phyloP scores from a whole-genome alignment of 2,888 invertebrate genomes.

The Cremastinae sp. region DNA sequence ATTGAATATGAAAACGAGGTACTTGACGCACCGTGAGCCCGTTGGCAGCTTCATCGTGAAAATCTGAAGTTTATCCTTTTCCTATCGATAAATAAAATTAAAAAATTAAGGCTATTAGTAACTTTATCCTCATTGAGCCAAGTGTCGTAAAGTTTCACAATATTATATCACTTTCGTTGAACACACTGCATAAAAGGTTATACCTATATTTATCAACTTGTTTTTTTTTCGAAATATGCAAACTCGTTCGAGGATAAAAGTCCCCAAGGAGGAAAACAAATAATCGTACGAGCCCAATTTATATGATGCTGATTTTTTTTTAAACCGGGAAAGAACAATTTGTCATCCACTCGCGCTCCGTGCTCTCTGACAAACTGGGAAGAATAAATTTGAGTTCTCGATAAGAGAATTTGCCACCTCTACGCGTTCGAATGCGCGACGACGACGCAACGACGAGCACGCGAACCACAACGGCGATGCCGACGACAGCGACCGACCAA shows the following conservation, averaged over 20 bases:
- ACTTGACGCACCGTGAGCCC: conserved; percentile 85
- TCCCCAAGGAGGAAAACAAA: background rate
- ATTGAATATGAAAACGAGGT: conserved; percentile 87
- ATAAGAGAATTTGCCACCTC: conserved; percentile 25
- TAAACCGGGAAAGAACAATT: no score
- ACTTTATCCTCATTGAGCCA: background rate
- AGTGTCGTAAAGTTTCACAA: background rate
- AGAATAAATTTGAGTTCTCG: conserved; percentile 32
- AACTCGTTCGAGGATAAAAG: no score
- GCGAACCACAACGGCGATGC: conserved; percentile 18
- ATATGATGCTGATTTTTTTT: background rate
- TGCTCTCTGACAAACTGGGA: conserved; percentile 51
- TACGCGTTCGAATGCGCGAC: conserved; percentile 14
- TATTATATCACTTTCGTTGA: background rate
- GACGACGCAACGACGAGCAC: conserved; percentile 28
- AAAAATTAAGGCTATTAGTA: conserved; percentile 31
- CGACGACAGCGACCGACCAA: conserved; percentile 33
- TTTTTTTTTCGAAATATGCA: no score
- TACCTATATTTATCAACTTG: no score
- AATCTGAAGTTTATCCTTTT: no score
- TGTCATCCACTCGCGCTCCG: conserved; percentile 29
- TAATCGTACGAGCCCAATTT: background rate
- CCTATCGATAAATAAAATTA: conserved; percentile 9
- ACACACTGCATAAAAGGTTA: no score
- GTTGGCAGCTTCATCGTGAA: conserved; percentile 73